Conservation (phyloP, 2,113 vertebrate genomes). For the Equus przewalskii region DNA sequence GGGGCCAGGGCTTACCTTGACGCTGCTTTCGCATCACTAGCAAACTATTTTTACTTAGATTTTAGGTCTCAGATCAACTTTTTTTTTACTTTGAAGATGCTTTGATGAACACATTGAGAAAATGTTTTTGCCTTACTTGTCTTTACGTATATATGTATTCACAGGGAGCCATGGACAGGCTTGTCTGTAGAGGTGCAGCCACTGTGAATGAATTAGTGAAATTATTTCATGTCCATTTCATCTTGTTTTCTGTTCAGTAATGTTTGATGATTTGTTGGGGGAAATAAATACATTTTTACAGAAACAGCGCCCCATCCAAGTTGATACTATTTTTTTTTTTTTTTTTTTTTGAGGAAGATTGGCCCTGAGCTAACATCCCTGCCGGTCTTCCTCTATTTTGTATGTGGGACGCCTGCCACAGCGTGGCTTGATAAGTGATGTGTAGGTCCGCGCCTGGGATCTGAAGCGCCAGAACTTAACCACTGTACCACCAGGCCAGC, state of each 20-base stretch:
- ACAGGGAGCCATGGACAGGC: neutral
- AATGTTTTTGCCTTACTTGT: neutral
- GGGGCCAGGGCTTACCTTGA: fast-evolving
- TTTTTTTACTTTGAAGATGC: neutral
- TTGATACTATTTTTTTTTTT: neutral
- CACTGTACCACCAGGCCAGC: too few species aligned
- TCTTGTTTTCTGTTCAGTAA: neutral
- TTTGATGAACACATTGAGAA: neutral
- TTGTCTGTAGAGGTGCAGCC: neutral
- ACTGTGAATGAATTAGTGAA: neutral
- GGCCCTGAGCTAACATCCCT: too few species aligned
- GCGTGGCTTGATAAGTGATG: too few species aligned
- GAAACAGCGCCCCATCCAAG: neutral
- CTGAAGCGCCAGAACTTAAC: too few species aligned
- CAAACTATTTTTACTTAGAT: neutral
- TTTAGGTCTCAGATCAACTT: neutral
- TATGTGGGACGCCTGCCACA: too few species aligned
- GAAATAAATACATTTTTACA: neutral
- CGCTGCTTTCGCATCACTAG: neutral
- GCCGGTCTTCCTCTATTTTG: too few species aligned
- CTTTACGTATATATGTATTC: neutral
- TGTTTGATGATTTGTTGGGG: neutral
- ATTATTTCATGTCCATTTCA: neutral
- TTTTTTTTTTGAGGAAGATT: too few species aligned
- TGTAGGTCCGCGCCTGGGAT: too few species aligned